Evolutionary conservation across 2,113 vertebrate genomes (phyloP).

Genomic region (Acrocephalus kingi): DNA sequence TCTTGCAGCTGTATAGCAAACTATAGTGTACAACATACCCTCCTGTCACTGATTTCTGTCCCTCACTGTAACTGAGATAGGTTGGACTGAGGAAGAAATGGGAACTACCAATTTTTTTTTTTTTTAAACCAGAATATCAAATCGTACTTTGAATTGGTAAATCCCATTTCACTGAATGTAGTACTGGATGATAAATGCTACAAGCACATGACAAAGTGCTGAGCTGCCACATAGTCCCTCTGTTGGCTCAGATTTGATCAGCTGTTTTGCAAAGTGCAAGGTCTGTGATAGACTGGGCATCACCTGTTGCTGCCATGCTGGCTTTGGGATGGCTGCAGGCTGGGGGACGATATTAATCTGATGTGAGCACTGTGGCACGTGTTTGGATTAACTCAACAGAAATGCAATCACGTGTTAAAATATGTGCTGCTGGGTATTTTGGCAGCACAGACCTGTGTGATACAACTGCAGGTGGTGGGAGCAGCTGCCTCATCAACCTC

Average conservation of each 20-base stretch:
- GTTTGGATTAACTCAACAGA: neutral
- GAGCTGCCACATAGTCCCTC: neutral
- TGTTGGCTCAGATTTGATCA: neutral
- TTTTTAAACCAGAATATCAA: neutral
- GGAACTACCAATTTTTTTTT: neutral
- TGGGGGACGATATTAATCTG: neutral
- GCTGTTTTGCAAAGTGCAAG: neutral
- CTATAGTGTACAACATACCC: accelerated
- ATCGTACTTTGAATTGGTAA: neutral
- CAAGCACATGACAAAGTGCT: neutral
- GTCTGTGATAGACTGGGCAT: neutral
- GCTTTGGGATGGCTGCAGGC: neutral
- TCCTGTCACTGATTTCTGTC: neutral
- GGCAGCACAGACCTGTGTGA: neutral
- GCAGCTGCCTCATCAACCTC: neutral
- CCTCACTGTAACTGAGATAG: neutral
- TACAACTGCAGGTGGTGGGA: neutral
- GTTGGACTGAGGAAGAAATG: neutral
- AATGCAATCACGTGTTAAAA: neutral
- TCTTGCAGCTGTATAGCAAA: neutral
- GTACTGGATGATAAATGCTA: neutral
- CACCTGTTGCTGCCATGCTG: neutral
- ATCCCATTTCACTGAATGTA: neutral
- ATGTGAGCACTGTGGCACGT: neutral
- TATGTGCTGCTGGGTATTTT: neutral